A percentile compares a stretch with the other conserved stretches of the same genome.
Conservation (phyloP, 2,888 invertebrate genomes). For the Aphrophora alni region DNA sequence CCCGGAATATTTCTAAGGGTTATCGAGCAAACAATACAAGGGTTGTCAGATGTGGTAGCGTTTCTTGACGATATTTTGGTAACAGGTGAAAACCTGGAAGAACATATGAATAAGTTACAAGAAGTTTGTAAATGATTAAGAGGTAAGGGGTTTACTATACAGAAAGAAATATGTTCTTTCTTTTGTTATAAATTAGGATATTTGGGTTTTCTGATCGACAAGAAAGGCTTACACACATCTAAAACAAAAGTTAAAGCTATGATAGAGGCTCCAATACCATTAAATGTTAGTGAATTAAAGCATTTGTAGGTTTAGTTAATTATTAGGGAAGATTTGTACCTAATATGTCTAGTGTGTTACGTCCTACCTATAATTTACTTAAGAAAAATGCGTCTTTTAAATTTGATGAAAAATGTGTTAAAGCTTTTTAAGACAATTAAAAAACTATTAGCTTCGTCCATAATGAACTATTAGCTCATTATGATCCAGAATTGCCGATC, state of each 20-base stretch:
- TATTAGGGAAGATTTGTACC: too few relatives aligned
- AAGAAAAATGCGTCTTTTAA: constrained; percentile 19
- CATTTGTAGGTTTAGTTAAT: constrained; percentile 53
- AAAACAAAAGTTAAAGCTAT: constrained; percentile 48
- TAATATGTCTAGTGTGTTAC: too few relatives aligned
- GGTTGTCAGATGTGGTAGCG: too few relatives aligned
- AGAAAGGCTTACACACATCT: constrained; percentile 46
- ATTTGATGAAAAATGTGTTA: too few relatives aligned
- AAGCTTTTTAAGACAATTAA: not conserved
- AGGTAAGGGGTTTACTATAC: constrained; percentile 15
- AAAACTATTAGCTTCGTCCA: not conserved
- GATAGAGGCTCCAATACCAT: too few relatives aligned
- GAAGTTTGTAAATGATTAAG: constrained; percentile 14
- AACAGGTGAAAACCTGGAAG: too few relatives aligned
- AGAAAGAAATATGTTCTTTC: too few relatives aligned
- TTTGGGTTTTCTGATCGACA: constrained; percentile 43
- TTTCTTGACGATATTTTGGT: too few relatives aligned
- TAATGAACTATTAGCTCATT: not conserved
- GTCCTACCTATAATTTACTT: constrained; percentile 21
- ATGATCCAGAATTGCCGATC: not conserved
- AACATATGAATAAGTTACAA: constrained; percentile 18
- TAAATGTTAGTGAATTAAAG: constrained; percentile 45
- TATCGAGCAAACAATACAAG: constrained; percentile 53
- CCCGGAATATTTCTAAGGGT: constrained; percentile 43
- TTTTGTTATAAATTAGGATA: constrained; percentile 17